phyloP scores from a whole-genome alignment of 2,888 invertebrate species.

The Epirrhoe tristata region DNA sequence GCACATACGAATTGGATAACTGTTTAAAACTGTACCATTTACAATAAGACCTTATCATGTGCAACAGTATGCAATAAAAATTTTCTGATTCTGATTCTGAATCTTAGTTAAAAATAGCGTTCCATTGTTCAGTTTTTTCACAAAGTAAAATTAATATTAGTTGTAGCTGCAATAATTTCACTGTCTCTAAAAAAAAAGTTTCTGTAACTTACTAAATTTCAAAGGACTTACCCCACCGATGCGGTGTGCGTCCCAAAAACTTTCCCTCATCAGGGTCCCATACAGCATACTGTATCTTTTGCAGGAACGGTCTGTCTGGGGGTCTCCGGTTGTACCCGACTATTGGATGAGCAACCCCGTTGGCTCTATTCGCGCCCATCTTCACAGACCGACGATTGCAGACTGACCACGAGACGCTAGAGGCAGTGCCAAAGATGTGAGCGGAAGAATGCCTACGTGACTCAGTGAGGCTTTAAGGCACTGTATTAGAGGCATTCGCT shows the following conservation, averaged over 20 bases:
- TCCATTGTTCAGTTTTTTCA: no score
- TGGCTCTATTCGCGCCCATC: conserved; percentile 77
- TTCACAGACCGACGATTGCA: conserved; percentile 36
- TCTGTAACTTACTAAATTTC: background rate
- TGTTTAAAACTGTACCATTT: no score
- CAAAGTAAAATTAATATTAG: no score
- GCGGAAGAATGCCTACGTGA: background rate
- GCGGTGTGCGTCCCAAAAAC: conserved; percentile 86
- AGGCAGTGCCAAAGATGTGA: conserved; percentile 13
- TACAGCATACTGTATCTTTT: conserved; percentile 78
- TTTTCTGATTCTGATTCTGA: no score
- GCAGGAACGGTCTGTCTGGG: conserved; percentile 69
- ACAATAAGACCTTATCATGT: no score
- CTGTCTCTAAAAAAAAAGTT: no score
- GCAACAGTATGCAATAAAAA: no score
- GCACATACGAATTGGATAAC: no score
- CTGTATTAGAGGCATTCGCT: no score
- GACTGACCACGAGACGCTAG: conserved; percentile 10
- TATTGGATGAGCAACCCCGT: conserved; percentile 62
- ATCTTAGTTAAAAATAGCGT: no score
- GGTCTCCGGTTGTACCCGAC: conserved; percentile 69
- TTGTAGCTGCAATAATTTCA: no score
- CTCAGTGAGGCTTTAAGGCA: background rate
- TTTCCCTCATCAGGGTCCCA: conserved; percentile 86
- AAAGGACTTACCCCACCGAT: conserved; percentile 88